Conservation (phyloP, 2,113 vertebrate genomes). For the Ailurus styani region DNA sequence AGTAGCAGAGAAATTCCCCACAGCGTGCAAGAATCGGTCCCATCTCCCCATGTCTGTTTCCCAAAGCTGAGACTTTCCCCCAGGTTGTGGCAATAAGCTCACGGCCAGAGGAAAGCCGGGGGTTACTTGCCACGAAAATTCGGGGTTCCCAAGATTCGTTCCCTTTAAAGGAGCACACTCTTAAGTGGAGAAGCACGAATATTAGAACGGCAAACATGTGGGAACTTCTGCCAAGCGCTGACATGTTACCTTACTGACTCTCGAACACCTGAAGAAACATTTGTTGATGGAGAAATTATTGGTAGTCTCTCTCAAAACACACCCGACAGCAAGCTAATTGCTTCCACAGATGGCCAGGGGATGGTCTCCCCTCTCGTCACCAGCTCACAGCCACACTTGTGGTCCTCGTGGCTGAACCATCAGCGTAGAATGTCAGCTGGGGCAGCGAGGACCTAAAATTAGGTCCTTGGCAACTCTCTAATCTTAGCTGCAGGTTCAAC, state of each 20-base stretch:
- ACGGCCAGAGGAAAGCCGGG: slow-evolving; percentile 42
- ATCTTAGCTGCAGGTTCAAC: slow-evolving; percentile 69
- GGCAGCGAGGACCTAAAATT: slow-evolving; percentile 67
- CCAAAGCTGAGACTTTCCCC: slow-evolving; percentile 31
- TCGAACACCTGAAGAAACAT: slow-evolving; percentile 77
- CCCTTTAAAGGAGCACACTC: slow-evolving; percentile 36
- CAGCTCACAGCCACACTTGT: neutral
- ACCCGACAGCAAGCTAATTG: slow-evolving; percentile 58
- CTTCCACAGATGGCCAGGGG: slow-evolving; percentile 66
- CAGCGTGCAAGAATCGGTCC: neutral
- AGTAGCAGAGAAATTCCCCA: neutral
- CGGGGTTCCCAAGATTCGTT: slow-evolving; percentile 42
- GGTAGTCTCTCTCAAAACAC: slow-evolving; percentile 66
- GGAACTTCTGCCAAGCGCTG: slow-evolving; percentile 48
- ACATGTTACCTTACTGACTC: slow-evolving; percentile 41
- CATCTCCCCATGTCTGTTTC: neutral
- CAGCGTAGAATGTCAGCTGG: slow-evolving; percentile 57
- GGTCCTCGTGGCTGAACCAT: slow-evolving; percentile 20
- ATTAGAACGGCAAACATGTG: slow-evolving; percentile 28
- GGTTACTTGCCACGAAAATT: slow-evolving; percentile 54
- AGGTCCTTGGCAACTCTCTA: slow-evolving; percentile 63
- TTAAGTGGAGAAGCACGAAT: slow-evolving; percentile 19
- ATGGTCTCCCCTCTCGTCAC: neutral
- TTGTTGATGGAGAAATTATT: slow-evolving; percentile 66
- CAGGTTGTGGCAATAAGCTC: slow-evolving; percentile 26